A percentile compares a stretch with the other conserved stretches of the same genome.
phyloP scores from a whole-genome alignment of 1,140 invertebrate species.

The Drosophila burlai region DNA sequence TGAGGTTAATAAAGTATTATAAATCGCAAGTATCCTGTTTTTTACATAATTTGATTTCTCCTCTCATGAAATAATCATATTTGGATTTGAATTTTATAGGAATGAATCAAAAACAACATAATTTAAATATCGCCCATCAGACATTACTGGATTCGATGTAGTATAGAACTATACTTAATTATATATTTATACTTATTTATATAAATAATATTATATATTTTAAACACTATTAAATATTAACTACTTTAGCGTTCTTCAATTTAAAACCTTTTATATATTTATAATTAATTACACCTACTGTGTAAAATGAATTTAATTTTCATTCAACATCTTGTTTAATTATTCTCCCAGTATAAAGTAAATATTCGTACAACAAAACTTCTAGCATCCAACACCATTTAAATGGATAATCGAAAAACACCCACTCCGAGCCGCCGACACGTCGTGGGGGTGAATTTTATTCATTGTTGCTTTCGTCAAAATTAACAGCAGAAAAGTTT shows the following conservation, averaged over 20 bases:
- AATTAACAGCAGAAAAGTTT: slow-evolving; percentile 75
- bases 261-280: background rate
- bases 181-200: background rate
- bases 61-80: background rate
- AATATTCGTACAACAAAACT: slow-evolving; percentile 8
- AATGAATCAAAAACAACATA: background rate
- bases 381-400: background rate
- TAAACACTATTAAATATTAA: background rate
- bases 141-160: background rate
- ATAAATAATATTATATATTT: too few relatives aligned
- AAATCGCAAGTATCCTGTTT: too few relatives aligned
- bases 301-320: background rate
- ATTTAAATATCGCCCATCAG: background rate
- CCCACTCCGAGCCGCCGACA: slow-evolving; percentile 25
- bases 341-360: background rate
- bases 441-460: slow-evolving; percentile 25
- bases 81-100: background rate
- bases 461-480: slow-evolving; percentile 74
- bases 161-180: background rate
- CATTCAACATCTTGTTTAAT: background rate
- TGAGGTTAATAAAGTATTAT: background rate
- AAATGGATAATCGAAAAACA: slow-evolving; percentile 63
- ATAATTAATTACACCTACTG: background rate
- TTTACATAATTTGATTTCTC: too few relatives aligned
- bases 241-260: background rate